Evolutionary conservation across 2,113 vertebrate species (phyloP).

Genomic region (Lathamus discolor): DNA sequence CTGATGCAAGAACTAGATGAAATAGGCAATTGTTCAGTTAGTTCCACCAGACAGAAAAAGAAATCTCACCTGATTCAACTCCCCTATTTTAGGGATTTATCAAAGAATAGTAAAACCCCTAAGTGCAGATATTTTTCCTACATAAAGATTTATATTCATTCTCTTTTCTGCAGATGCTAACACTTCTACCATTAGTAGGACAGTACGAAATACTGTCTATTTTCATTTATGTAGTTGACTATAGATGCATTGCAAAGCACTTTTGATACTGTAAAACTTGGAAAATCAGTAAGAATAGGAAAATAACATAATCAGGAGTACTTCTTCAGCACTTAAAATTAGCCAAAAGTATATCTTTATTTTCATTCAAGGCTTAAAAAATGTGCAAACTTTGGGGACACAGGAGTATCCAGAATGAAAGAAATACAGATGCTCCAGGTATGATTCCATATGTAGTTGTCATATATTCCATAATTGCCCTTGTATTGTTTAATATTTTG

Average conservation of each 20-base stretch:
- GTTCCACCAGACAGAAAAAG: background rate
- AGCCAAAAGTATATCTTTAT: background rate
- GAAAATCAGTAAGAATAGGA: background rate
- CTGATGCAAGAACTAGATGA: background rate
- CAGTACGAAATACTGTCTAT: fast-evolving
- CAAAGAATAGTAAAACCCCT: background rate
- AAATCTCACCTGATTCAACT: background rate
- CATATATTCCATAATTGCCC: background rate
- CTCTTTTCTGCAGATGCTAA: background rate
- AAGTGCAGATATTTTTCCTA: background rate
- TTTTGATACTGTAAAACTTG: background rate
- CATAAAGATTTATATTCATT: background rate
- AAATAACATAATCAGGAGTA: background rate
- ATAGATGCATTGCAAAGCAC: background rate
- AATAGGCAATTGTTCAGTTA: background rate
- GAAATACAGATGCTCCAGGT: background rate
- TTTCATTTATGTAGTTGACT: background rate
- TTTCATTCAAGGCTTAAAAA: background rate
- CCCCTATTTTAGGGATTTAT: background rate
- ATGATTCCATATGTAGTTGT: background rate
- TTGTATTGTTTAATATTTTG: background rate
- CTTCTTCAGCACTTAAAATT: background rate
- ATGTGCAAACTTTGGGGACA: background rate
- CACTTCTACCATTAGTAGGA: background rate
- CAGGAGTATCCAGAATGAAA: background rate